Evolutionary conservation across 2,888 invertebrate genomes (phyloP), one percentile per base, ranked within the genome.

Genomic region (Sisyra terminalis): DNA sequence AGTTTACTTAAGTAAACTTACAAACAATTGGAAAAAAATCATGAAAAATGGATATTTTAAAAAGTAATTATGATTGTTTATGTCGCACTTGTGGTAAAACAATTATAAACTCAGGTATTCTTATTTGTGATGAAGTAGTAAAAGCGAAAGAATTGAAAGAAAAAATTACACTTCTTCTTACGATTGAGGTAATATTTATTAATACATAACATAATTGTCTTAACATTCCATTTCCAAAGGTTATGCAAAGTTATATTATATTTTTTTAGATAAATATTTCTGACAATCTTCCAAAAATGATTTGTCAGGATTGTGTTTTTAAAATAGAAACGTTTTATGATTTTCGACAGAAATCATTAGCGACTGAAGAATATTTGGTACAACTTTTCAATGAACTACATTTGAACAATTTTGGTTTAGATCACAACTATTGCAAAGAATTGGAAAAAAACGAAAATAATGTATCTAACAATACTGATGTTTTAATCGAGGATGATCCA

Each of bases 261-360:
- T 45, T 45, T 40, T 58, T 57, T 16, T 48, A 71, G 73, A 65
- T 73, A 18, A 65, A 67, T 36, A 60, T 66, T 55, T 55, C 60
- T 14, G 73, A 73, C 53, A 66, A 67, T 48, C 57, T 73, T 37
- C 72, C 73, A 14, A 73, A 73, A 60, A 66, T 70, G 53, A 64
- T 73, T 3, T 73, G 73, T 49, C 66, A 67, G 47, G 64, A 66
- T 38, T 73, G 73, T 50, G 59, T 69, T 9, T 71, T 64, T 47
- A 73, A 73, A 51, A 51, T 73, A 42, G 71, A 73, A 48, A 57
- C 69, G 40, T 56, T 72, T 43, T 68, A 63, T 50, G 70, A 71
- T 42, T 73, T 73, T 53, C 63, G 69, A 43, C 69, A 71, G 49
- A 65, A 69, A 49, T 65, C 68, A 48, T 50, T 69, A 17, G 63